Evolutionary conservation across 1,140 invertebrate species (phyloP), one percentile per base, ranked within the genome.

Genomic region (Cecropterus lyciades): DNA sequence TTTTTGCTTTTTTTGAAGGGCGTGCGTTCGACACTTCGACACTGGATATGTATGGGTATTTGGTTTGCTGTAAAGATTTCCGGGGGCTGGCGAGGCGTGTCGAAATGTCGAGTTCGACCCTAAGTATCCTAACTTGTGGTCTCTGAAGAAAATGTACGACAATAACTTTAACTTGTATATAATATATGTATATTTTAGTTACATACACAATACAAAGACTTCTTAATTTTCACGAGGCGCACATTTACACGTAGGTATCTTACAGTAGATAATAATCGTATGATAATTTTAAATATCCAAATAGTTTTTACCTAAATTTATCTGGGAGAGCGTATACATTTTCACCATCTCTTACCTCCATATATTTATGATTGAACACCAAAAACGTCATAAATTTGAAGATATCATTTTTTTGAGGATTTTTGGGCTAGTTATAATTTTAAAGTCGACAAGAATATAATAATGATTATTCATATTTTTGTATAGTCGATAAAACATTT

Each of bases 401-500:
- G 85, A 89, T 87, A 86, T 85, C 71, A 82, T 77, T 89, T 86
- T 91, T 88, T 88, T 84, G 75, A 85, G 84, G 80, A 84, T 89
- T 88, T 91, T 85, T 89, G 79, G 82, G 85, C 75, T 89, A 87
- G 82, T 84, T 81, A 80, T 82, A 80, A 72, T 88, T 89, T 89
- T 87, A 89, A 89, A 90, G 87, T 89, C 53, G 87, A 89, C 85
- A 85, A 91, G 89, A 91, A 90, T 91, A 91, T 91, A 91, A 89
- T 91, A 91, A 88, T 91, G 89, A 83, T 90, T 91, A 90, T 89
- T 79, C 81, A 89, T 87, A 88, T 87, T 89, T 89, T 90, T 91
- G 87, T 91, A 91, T 89, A 91, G 89, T 91, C 87, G 89, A 90
- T 91, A 91, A 91, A 90, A 91, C 89, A 91, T 91, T 90, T 91